Base-by-base conservation (phyloP, 2,113 vertebrate species). In the Datnioides undecimradiatus region DNA sequence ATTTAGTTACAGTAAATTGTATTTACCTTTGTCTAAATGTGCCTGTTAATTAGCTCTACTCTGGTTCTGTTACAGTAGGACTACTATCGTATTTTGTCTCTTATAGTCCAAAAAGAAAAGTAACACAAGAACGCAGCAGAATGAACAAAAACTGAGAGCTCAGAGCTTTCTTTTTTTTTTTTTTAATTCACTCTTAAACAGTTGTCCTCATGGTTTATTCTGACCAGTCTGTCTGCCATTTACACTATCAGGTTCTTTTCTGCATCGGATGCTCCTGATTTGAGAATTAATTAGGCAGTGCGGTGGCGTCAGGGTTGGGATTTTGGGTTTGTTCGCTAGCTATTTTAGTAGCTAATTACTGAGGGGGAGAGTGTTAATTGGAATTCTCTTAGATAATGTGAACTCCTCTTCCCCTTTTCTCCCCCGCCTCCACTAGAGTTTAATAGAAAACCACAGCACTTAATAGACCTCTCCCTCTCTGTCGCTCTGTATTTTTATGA, bases 341-440 rank as follows among this genome's bases (percentile, higher is more conserved):
- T 96, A 92, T 93, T 96, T 96, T 96, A 96, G 96, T 95, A 96
- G 92, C 95, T 97, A 97, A 97, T 97, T 97, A 96, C 94, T 94
- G 95, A 94, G 95, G 89, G 92, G 80, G 85, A 95, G 96, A 96
- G 96, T 96, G 96, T 96, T 97, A 97, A 98, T 97, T 97, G 96
- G 96, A 95, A 96, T 94, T 90, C 76, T 90, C 90, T 91, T 84
- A 90, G 90, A 92, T 90, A 91, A 89, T 87, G 73, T 91, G 90
- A 94, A 93, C 88, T 93, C 85, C 88, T 85, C 82, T 89, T 93
- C 76, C 69, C 66, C 80, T 89, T 79, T 90, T 90, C 72, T 87
- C 74, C 52, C 57, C 80, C 60, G 34, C 79, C 76, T 86, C 67
- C 46, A 70, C 58, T 67, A 17, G 52, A 85, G 69, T 89, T 90